Conservation (phyloP, 2,888 invertebrate species). For the Reticulitermes lucifugus region DNA sequence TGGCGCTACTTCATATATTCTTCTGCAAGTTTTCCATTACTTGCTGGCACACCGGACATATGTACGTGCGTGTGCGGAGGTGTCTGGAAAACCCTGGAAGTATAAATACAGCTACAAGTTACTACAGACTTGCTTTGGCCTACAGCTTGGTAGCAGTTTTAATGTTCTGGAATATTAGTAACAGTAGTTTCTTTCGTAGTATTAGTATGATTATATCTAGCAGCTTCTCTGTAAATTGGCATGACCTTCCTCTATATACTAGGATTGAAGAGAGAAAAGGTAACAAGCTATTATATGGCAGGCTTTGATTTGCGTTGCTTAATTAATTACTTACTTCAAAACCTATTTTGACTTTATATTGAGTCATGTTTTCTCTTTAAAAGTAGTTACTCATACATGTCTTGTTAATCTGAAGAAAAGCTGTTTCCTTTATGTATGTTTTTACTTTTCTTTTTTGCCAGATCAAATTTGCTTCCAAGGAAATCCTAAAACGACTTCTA, state of each 20-base stretch:
- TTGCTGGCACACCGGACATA: background rate
- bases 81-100: constrained; percentile 47
- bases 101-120: constrained; percentile 52
- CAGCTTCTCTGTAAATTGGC: constrained; percentile 52
- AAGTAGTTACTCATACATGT: constrained; percentile 49
- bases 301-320: constrained; percentile 53
- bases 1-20: constrained; percentile 49
- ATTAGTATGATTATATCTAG: constrained; percentile 43
- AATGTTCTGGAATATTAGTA: constrained; percentile 52
- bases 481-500: constrained; percentile 54
- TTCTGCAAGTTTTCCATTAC: constrained; percentile 48
- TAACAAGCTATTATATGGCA: constrained; percentile 54
- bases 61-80: constrained; percentile 29
- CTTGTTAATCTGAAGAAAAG: constrained; percentile 52
- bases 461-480: constrained; percentile 53
- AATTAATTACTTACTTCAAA: constrained; percentile 53
- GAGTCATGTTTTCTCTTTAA: constrained; percentile 52
- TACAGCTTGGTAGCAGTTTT: constrained; percentile 52
- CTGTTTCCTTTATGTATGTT: constrained; percentile 49
- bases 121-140: constrained; percentile 53
- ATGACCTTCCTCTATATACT: constrained; percentile 52
- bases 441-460: constrained; percentile 47
- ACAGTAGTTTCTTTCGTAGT: constrained; percentile 50
- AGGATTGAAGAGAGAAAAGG: constrained; percentile 50
- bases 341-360: constrained; percentile 53